Evolutionary conservation across 2,113 vertebrate species (phyloP), one percentile per base, ranked within the genome.

Genomic region (Phodopus roborovskii): DNA sequence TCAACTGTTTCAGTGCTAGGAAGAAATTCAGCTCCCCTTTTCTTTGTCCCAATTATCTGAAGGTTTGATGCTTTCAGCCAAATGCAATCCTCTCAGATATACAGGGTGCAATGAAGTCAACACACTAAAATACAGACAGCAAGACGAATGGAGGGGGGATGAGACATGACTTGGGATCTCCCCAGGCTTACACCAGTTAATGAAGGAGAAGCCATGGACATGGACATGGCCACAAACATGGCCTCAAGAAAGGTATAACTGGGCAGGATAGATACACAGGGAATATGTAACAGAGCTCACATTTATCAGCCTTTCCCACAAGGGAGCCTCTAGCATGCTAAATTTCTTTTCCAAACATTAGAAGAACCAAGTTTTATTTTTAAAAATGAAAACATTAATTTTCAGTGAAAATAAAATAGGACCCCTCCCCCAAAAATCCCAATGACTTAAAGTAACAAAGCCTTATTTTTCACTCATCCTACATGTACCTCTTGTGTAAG

Each of bases 371-470:
- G 62, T 28, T 77, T 87, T 82, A 86, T 58, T 56, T 93, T 78
- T n/a, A 88, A 92, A 74, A 36, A 17, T 82, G 7, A 94, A 90
- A 73, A 87, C 28, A 24, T 88, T 64, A 87, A 22, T 91, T 75
- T 95, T 91, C 56, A 84, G 22, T 33, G 3, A 62, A 16, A 60
- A 24, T 24, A 30, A 2, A 74, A 70, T 74, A 84, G 28, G 13
- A 45, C 45, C 45, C 39, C 8, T 17, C 16, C 22, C 20, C 5
- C 1, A 94, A 73, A 94, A 73, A 75, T 75, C 26, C 56, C 62
- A 82, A 53, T 89, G 53, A 0, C 28, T 96, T 64, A 70, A 88
- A 30, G 19, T 33, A 22, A 84, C 22, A 73, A 79, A 92, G 28
- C 33, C 13, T 71, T 90, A 64, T 58, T 91, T 94, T 60, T 82